Evolutionary conservation across 2,888 invertebrate species (phyloP).

Genomic region (Onchidella celtica): DNA sequence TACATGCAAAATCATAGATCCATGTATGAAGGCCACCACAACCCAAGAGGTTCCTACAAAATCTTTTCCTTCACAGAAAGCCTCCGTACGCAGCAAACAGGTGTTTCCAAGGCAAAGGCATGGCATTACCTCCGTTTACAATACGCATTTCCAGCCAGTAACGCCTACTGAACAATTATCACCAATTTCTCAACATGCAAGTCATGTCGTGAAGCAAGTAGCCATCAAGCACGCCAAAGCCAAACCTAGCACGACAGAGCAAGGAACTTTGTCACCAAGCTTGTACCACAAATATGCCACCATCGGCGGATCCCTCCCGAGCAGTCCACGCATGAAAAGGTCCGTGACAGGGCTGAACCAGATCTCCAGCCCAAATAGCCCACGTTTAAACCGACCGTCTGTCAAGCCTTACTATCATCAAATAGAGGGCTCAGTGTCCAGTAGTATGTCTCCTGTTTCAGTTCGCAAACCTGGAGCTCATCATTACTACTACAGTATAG

Average conservation of each 20-base stretch:
- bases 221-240: neutral
- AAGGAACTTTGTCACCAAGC: neutral
- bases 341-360: neutral
- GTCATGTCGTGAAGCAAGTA: neutral
- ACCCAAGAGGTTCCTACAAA: neutral
- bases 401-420: neutral
- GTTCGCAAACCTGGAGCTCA: neutral
- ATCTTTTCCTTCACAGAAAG: neutral
- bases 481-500: constrained; percentile 20
- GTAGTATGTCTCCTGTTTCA: neutral
- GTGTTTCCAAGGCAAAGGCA: neutral
- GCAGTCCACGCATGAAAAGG: neutral
- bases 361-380: neutral
- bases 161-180: constrained; percentile 41
- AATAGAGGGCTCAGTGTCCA: constrained; percentile 13
- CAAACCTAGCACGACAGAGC: neutral
- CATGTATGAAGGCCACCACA: neutral
- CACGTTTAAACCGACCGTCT: neutral
- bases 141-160: constrained; percentile 4
- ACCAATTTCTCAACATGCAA: neutral
- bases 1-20: neutral
- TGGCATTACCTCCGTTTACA: neutral
- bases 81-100: neutral
- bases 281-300: neutral
- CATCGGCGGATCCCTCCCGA: neutral